phyloP scores from a whole-genome alignment of 1,140 invertebrate genomes.

The Argopecten irradians region DNA sequence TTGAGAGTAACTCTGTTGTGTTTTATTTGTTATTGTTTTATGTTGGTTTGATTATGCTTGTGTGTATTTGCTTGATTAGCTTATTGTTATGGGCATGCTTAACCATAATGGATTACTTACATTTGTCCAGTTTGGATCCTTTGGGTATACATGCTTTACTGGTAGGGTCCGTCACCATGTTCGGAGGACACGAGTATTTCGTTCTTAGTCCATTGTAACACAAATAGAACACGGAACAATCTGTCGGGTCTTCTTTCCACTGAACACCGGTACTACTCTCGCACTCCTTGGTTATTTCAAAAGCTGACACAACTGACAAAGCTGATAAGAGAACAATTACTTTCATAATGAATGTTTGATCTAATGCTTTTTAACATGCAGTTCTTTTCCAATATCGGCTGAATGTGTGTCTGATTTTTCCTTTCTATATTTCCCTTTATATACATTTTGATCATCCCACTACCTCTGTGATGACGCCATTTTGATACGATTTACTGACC shows the following conservation, averaged over 20 bases:
- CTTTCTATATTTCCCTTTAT: too few relatives aligned
- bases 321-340: neutral
- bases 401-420: too few relatives aligned
- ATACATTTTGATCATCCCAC: too few relatives aligned
- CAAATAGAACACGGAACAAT: slow-evolving; percentile 49
- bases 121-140: slow-evolving; percentile 48
- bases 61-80: neutral
- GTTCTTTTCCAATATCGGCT: too few relatives aligned
- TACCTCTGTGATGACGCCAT: too few relatives aligned
- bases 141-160: slow-evolving; percentile 38
- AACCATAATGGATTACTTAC: slow-evolving; percentile 23
- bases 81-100: too few relatives aligned
- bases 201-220: slow-evolving; percentile 40
- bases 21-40: too few relatives aligned
- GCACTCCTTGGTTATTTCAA: neutral
- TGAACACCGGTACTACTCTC: neutral
- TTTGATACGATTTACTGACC: too few relatives aligned
- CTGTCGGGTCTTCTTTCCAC: slow-evolving; percentile 37
- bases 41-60: neutral
- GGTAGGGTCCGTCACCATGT: slow-evolving; percentile 29
- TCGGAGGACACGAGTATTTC: slow-evolving; percentile 32
- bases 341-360: neutral
- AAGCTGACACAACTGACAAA: neutral
- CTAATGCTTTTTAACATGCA: too few relatives aligned
- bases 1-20: too few relatives aligned